Base-by-base conservation (phyloP, 1,140 invertebrate species). In the Chymomyza costata region DNA sequence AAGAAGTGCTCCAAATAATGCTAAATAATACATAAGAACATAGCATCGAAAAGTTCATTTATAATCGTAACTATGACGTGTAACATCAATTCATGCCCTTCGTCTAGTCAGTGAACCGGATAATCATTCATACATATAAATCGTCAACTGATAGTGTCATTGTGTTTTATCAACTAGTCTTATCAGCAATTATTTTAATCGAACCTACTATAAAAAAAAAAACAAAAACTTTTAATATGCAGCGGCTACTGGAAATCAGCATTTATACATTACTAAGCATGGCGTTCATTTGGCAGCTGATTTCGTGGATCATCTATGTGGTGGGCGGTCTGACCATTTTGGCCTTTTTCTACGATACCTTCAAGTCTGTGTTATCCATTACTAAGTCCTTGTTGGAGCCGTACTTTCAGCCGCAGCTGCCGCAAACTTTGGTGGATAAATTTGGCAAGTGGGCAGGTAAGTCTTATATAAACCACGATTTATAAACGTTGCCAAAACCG, bases 361-460 rank as follows among this genome's bases (percentile, higher is more conserved):
- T 89, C 7, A 88, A 86, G 84, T 89, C 88, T 57, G 46, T 87
- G 13, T 48, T 88, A 37, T 82, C 86, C 38, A 71, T 89, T 40
- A 61, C 87, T 14, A 86, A 86, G 47, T 86, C 87, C 2, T 59
- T 88, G 70, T 67, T 89, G 50, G 87, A 86, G 71, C 88, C 88
- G 18, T 89, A 87, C 57, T 89, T 89, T 58, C 86, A 88, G 68
- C 88, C 88, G 2, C 71, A 86, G 14, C 85, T 88, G 57, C 88
- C 88, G 39, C 83, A 87, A 58, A 84, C 85, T 2, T 61, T 89
- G 58, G 51, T 86, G 18, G 88, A 88, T 52, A 88, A 86, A 65
- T 89, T 85, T 65, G 89, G 89, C 68, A 84, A 87, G 56, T 89
- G 89, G 89, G 89, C 89, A 59, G 88, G 89, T 89, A 31, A 85